These are phyloP conservation scores for Ypsolopha sequella DNA, from an alignment of 2,888 invertebrate species.

Conservation along the genomic window DNA sequence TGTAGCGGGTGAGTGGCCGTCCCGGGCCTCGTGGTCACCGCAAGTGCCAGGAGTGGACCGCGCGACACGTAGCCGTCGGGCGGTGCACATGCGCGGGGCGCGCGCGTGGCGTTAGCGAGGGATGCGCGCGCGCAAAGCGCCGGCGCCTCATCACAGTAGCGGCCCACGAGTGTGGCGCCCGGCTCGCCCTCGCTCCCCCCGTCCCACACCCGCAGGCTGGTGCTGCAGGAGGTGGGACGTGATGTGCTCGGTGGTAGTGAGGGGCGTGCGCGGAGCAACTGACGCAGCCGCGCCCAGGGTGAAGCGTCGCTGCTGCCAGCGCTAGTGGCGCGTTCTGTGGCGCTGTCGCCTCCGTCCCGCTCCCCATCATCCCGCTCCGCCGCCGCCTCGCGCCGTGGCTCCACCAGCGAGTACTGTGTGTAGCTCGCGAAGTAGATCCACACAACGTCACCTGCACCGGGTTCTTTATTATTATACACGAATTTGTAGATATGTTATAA, in stretches of 20 bases:
- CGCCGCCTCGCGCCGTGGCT: constrained; percentile 58
- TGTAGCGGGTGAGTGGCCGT: constrained; percentile 85
- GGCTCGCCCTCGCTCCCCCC: constrained; percentile 68
- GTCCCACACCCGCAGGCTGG: constrained; percentile 81
- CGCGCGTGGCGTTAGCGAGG: constrained; percentile 77
- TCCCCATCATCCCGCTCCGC: constrained; percentile 58
- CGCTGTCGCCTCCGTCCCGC: constrained; percentile 11
- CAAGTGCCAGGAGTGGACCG: constrained; percentile 40
- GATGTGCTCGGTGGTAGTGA: constrained; percentile 12
- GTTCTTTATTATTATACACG: no score
- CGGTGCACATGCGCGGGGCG: constrained; percentile 82
- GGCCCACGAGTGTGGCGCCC: constrained; percentile 68
- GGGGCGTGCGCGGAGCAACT: constrained; percentile 7
- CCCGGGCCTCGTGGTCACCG: constrained; percentile 72
- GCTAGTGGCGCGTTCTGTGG: constrained; percentile 6
- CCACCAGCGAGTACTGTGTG: constrained; percentile 80
- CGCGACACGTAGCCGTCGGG: constrained; percentile 82
- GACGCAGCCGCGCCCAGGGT: constrained; percentile 5
- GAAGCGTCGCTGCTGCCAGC: constrained; percentile 11
- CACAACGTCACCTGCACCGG: constrained; percentile 75
- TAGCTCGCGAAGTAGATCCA: constrained; percentile 92
- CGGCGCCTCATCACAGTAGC: constrained; percentile 82
- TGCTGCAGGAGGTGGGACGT: constrained; percentile 63
- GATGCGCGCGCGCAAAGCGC: constrained; percentile 86
- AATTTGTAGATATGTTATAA: no score